Evolutionary conservation across 2,888 invertebrate species (phyloP).

Genomic region (Hypsopygia costalis): DNA sequence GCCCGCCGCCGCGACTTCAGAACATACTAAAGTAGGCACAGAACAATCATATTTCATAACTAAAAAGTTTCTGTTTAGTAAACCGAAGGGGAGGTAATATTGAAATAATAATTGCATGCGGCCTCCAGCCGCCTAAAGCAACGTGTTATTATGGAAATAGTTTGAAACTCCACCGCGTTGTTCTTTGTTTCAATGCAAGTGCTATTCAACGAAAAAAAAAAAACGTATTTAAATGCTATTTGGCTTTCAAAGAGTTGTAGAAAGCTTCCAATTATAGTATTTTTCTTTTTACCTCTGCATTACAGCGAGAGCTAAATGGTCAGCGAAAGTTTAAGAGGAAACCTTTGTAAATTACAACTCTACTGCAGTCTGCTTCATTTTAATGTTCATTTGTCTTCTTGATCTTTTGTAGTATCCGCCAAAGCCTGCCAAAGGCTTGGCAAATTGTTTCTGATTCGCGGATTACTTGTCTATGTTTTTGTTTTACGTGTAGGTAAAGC

Average conservation of each 20-base stretch:
- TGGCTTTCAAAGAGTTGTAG: slow-evolving; percentile 12
- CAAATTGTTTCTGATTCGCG: too few relatives aligned
- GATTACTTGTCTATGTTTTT: too few relatives aligned
- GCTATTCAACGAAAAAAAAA: slow-evolving; percentile 39
- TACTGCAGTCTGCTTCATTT: not conserved
- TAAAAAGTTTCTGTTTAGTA: slow-evolving; percentile 19
- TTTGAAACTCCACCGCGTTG: slow-evolving; percentile 51
- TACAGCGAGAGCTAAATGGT: slow-evolving; percentile 15
- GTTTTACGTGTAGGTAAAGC: too few relatives aligned
- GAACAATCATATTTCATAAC: slow-evolving; percentile 1
- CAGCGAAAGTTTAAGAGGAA: slow-evolving; percentile 16
- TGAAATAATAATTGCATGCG: slow-evolving; percentile 60
- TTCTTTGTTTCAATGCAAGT: slow-evolving; percentile 55
- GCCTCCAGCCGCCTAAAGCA: slow-evolving; percentile 26
- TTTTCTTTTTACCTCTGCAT: slow-evolving; percentile 24
- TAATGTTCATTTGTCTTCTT: not conserved
- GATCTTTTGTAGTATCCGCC: too few relatives aligned
- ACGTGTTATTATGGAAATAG: slow-evolving; percentile 66
- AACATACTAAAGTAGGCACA: too few relatives aligned
- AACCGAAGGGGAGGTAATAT: slow-evolving; percentile 44
- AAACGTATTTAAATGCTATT: slow-evolving; percentile 28
- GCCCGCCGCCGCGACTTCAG: too few relatives aligned
- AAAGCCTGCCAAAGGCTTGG: too few relatives aligned
- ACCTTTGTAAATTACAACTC: slow-evolving; percentile 11
- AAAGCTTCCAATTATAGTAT: slow-evolving; percentile 26